Base-by-base conservation (phyloP, 2,113 vertebrate species). In the Vimba vimba region DNA sequence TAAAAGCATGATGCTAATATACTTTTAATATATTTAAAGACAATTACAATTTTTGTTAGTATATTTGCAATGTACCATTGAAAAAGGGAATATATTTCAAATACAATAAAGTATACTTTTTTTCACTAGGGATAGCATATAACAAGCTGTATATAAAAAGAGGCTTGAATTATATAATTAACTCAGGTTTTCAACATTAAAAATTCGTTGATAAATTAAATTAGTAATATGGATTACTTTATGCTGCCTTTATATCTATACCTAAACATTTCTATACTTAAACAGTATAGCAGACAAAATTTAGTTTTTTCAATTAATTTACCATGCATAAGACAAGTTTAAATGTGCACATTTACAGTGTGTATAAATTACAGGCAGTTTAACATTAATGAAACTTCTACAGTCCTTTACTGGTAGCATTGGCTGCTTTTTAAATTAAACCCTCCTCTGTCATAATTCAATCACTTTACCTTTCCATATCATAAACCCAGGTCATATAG, bases 401-500 rank as follows among this genome's bases (percentile, higher is more conserved):
- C 0, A 23, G 11, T 62, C 36, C 13, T 39, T 80, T 80, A 80
- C n/a, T 39, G 33, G 62, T 4, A 81, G 17, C n/a, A 13, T 19
- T 0, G 8, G 17, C 17, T 25, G 21, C 6, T 12, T 39, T 36
- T 3, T 69, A 82, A 82, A 82, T 82, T 1, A 77, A 36, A 9
- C 15, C 6, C 62, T 13, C 43, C 25, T 25, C 39, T 33, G 62
- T 50, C 45, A 69, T 69, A 69, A 69, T 52, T 83, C 81, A 83
- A 25, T 73, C 68, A 39, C 50, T 59, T 83, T 59, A 27, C 50
- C 1, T 25, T 83, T 83, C 12, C 13, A 4, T 43, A 59, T 39
- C 45, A 80, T 80, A 68, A 83, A 10, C 3, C 13, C 64, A 73
- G 30, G 6, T 43, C 30, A 71, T 43, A 73, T 57, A 73, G 66